Evolutionary conservation across 1,140 invertebrate genomes (phyloP), one percentile per base, ranked within the genome.

Genomic region (Bombus consobrinus): DNA sequence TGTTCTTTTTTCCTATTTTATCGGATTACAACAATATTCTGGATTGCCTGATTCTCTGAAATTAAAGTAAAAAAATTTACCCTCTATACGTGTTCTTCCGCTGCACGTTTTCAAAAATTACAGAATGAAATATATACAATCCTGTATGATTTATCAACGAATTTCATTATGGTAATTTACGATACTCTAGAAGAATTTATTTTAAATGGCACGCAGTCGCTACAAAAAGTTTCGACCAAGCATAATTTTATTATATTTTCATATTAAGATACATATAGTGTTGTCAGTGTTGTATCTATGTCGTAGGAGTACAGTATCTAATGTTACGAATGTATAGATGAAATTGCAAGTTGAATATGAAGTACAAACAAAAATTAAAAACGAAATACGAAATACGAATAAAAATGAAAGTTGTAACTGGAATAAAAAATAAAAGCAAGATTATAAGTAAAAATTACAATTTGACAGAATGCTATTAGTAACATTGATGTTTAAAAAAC

Each of bases 21-120:
- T 89, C 83, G 87, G 88, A 92, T 88, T 91, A 87, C 83, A 91
- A 90, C 85, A 90, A 92, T 92, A 93, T 92, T 92, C 75, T 80
- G 43, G 86, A 88, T 84, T 88, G 77, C 71, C 75, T 81, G 37
- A 73, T 68, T 41, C 32, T 41, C n/a, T n/a, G 74, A 41, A 80
- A 39, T 69, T 57, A 39, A 81, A 53, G 69, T n/a, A 41, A 81
- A 71, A 68, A 13, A 39, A 39, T 18, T 12, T 71, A 71, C 1
- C 9, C 3, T 9, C 9, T 39, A 59, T 10, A 69, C 34, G 43
- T 53, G 41, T 15, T 71, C 8, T 25, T 22, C 15, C 28, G 10
- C 12, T 34, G 18, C 9, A 5, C 15, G 15, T 53, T 81, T 57
- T 39, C 15, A 22, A 39, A 80, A 53, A 41, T 43, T 72, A 39